Percentiles rank a stretch among this genome's conserved stretches.
Conservation (phyloP, 2,888 invertebrate genomes). For the Conus canariensis region DNA sequence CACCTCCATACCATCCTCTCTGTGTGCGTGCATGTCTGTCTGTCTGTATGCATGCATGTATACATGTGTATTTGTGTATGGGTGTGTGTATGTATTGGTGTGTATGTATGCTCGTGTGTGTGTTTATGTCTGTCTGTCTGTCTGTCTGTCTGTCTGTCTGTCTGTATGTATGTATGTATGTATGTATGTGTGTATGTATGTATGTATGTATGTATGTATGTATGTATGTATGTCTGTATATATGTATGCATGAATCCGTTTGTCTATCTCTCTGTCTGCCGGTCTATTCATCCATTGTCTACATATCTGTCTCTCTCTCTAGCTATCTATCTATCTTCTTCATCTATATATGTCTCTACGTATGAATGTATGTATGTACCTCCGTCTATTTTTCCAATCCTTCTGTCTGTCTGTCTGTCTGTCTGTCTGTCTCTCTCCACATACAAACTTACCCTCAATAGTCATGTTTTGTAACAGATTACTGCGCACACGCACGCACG, state of each 20-base stretch:
- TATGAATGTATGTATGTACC: too few relatives aligned
- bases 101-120: not conserved
- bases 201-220: not conserved
- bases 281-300: too few relatives aligned
- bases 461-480: too few relatives aligned
- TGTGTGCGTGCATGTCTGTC: not conserved
- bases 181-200: not conserved
- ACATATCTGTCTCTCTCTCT: too few relatives aligned
- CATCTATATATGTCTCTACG: too few relatives aligned
- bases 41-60: not conserved
- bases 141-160: not conserved
- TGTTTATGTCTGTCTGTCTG: not conserved
- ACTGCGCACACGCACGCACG: too few relatives aligned
- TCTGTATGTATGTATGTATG: not conserved
- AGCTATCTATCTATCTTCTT: too few relatives aligned
- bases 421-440: too few relatives aligned
- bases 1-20: too few relatives aligned
- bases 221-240: not conserved
- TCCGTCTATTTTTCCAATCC: not conserved
- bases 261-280: too few relatives aligned
- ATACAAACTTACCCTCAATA: too few relatives aligned
- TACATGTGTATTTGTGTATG: not conserved
- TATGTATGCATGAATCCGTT: not conserved
- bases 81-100: constrained; percentile 23
- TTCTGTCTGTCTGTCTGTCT: not conserved